Base-by-base conservation (phyloP, 2,797 vertebrate genomes). In the Bradypodion ventrale region DNA sequence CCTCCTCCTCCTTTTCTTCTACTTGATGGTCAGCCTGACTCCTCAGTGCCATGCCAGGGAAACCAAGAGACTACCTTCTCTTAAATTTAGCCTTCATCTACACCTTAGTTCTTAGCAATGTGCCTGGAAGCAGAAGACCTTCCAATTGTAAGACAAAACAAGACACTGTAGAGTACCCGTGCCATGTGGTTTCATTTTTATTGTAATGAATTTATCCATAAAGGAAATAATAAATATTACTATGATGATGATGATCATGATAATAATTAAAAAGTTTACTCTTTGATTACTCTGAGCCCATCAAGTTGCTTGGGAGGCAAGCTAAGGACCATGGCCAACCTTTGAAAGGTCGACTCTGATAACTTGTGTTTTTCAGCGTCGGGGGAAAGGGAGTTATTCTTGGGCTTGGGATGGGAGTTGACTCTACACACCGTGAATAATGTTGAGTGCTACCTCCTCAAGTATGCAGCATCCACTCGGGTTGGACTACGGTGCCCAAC, bases 151-250 rank as follows among this genome's bases (percentile, higher is more conserved):
- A 40, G 90, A 91, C 92, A 62, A 70, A 83, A 69, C 29, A 90
- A 86, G 82, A 89, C 91, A 84, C 93, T 88, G 87, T 92, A 94
- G 92, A 92, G 93, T 94, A 92, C 94, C 93, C 85, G 92, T 94
- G 92, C 92, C 92, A 93, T 90, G 92, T 94, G 94, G 92, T 93
- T 94, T 92, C 93, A 91, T 93, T 94, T 95, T 94, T 93, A 94
- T 91, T 95, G 94, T 95, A 94, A 93, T 16, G 21, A 92, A 93
- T 79, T 86, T 90, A 85, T 88, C 90, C 56, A 89, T 89, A 93
- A 89, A 90, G 52, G 91, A 93, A 94, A 84, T 59, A 46, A 73
- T 69, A 68, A 73, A 35, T 35, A 46, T 78, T 52, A 52, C 13
- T 13, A 62, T 72, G 49, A 44, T 42, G 32, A 76, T 68, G 56